Evolutionary conservation across 2,113 vertebrate genomes (phyloP).

Genomic region (Potamarius usumacintae): DNA sequence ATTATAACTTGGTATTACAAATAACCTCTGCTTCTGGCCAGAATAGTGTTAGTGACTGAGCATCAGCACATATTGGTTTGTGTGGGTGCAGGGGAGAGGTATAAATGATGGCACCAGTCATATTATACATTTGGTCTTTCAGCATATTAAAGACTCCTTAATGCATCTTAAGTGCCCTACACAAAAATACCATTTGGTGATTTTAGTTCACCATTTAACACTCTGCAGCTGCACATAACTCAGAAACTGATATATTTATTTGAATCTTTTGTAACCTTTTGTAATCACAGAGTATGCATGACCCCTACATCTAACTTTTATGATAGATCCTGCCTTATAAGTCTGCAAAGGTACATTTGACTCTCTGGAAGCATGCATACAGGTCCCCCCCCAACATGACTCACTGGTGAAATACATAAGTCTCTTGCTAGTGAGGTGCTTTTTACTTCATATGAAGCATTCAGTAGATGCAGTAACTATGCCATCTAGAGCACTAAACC

Average conservation of each 20-base stretch:
- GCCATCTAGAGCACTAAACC: conserved; percentile 33
- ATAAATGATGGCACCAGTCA: background rate
- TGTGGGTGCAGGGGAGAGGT: background rate
- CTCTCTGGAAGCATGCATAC: background rate
- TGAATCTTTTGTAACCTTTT: background rate
- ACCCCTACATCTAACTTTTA: background rate
- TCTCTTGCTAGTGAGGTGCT: background rate
- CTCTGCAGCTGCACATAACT: background rate
- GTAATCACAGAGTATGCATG: background rate
- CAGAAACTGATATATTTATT: background rate
- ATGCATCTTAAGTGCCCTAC: background rate
- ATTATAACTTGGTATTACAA: background rate
- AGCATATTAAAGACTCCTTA: background rate
- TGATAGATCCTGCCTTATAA: background rate
- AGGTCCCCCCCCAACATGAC: background rate
- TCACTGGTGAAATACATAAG: background rate
- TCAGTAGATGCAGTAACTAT: conserved; percentile 18
- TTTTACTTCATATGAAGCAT: background rate
- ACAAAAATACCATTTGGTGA: background rate
- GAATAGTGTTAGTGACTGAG: background rate
- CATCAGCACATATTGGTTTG: background rate
- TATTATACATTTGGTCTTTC: background rate
- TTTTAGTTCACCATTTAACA: background rate
- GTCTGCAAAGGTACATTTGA: background rate
- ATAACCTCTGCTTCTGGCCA: background rate